phyloP scores from a whole-genome alignment of 2,113 vertebrate species.

The Mungos mungo region DNA sequence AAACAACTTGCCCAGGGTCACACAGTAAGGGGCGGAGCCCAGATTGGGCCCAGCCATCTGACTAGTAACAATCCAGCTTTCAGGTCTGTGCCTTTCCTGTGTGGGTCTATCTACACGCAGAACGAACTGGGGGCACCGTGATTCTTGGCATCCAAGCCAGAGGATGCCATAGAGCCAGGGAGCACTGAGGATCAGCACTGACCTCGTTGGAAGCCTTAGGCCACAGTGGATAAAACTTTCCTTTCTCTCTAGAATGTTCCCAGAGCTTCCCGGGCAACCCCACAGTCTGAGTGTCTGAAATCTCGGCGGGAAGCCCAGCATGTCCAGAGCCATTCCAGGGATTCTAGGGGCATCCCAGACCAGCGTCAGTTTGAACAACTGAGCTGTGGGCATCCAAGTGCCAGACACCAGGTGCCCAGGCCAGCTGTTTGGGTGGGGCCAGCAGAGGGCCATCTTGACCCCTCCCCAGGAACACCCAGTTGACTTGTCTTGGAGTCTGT shows the following conservation, averaged over 20 bases:
- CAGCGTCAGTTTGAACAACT: background rate
- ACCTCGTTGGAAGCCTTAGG: background rate
- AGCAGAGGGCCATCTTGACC: too few species aligned
- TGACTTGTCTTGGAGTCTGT: fast-evolving
- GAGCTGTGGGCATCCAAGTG: fast-evolving
- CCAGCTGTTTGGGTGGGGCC: background rate
- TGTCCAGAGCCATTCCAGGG: background rate
- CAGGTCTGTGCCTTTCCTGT: background rate
- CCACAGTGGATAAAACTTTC: background rate
- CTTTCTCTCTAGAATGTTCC: background rate
- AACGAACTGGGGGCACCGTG: background rate
- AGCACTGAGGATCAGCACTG: background rate
- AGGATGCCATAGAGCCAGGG: background rate
- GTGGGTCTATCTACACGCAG: background rate
- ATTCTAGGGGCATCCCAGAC: background rate
- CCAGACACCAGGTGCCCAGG: background rate
- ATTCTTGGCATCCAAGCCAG: background rate
- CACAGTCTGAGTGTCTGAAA: too few species aligned
- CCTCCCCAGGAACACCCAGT: background rate
- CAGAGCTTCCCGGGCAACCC: too few species aligned
- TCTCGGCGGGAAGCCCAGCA: background rate
- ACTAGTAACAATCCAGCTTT: background rate
- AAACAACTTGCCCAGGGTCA: background rate
- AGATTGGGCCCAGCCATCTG: background rate
- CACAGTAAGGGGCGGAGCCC: background rate